Percentiles rank a stretch among this genome's conserved stretches.
These are phyloP conservation scores for Cephus runcator DNA, from an alignment of 2,888 invertebrate genomes.

Conservation along the genomic window DNA sequence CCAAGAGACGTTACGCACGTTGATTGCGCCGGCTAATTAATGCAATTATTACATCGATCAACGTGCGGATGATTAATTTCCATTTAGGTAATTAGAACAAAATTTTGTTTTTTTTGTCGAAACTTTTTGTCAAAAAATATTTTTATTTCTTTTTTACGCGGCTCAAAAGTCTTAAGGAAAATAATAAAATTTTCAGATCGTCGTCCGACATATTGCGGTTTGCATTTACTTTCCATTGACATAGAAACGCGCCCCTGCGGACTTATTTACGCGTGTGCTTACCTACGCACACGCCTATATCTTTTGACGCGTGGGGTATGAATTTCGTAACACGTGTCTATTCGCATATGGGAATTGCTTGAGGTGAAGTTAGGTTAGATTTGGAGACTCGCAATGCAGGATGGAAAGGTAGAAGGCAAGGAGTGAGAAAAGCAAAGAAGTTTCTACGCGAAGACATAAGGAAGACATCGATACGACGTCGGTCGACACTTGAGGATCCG, in stretches of 20 bases:
- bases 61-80: no score
- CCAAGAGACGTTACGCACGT: no score
- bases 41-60: no score
- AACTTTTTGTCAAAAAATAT: no score
- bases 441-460: background rate
- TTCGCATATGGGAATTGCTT: background rate
- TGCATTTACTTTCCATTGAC: background rate
- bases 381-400: background rate
- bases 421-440: background rate
- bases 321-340: background rate
- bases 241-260: background rate
- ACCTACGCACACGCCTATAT: background rate
- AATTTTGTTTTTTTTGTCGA: no score
- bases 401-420: background rate
- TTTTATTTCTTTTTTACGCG: no score
- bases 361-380: background rate
- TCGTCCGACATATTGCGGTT: background rate
- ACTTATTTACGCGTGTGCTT: background rate
- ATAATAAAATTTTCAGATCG: background rate
- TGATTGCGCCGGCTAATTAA: no score
- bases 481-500: background rate
- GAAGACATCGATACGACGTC: background rate
- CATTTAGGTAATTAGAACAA: no score
- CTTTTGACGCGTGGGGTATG: background rate
- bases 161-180: no score